Conservation (phyloP, 2,113 vertebrate species). For the Amazona vittata region DNA sequence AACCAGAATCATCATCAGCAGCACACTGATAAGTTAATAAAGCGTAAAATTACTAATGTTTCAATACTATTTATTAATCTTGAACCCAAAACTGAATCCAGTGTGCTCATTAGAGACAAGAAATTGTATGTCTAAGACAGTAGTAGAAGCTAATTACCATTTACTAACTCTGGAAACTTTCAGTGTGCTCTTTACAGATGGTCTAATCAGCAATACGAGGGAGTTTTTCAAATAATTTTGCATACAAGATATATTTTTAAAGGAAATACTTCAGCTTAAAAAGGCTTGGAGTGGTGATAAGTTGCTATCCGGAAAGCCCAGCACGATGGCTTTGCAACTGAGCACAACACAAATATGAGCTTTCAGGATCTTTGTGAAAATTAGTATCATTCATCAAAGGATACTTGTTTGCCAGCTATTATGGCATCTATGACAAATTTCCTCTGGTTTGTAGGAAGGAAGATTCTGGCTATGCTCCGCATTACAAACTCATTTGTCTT, state of each 20-base stretch:
- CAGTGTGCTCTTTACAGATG: background rate
- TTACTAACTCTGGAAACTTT: background rate
- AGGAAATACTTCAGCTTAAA: background rate
- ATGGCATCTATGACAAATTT: background rate
- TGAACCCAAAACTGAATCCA: background rate
- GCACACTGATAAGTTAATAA: background rate
- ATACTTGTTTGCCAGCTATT: background rate
- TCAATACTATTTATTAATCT: background rate
- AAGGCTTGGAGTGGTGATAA: background rate
- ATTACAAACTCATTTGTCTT: background rate
- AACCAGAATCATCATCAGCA: background rate
- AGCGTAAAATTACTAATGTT: background rate
- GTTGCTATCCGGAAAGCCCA: background rate
- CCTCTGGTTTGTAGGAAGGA: background rate
- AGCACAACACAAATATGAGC: fast-evolving
- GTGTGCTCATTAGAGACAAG: background rate
- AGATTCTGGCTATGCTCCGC: background rate
- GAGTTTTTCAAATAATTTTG: background rate
- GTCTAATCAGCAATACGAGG: background rate
- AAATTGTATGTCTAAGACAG: background rate
- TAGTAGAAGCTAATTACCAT: background rate
- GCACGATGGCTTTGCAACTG: background rate
- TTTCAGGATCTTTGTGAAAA: background rate
- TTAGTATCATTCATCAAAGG: background rate
- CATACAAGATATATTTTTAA: background rate